Evolutionary conservation across 2,113 vertebrate species (phyloP), one percentile per base, ranked within the genome.

Genomic region (Artemisiospiza belli): DNA sequence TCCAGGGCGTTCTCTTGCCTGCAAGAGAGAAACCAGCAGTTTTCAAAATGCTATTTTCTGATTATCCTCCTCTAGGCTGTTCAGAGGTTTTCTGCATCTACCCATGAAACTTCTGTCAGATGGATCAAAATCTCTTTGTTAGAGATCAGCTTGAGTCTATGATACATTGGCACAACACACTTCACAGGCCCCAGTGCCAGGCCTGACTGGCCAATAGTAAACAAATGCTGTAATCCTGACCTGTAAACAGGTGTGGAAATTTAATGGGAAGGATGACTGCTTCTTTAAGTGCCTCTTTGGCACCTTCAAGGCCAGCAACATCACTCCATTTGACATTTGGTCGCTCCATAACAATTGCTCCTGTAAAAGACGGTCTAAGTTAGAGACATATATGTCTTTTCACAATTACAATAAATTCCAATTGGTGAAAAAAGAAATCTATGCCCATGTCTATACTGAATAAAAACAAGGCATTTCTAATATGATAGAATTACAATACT

Each of bases 1-100:
- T 98, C 99, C 99, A 99, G 3, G 99, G 99, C 63, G 99, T 99
- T 97, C 99, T 98, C 96, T 99, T 99, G 73, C 99, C 99, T 99
- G 95, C 39, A 94, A 81, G 17, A 93, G 1, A 96, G 33, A 95
- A 94, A 89, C 3, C 35, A 87, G 6, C 19, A 75, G 33, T 15
- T 51, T 55, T 93, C 59, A 94, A 86, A 78, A 81, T 12, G 74
- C 11, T 63, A 2, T 67, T 83, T 90, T 66, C 35, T 67, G 33
- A 88, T n/a, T 11, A 92, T 55, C 51, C 6, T 27, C 8, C 57
- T 90, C 15, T 47, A 43, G 37, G 27, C 30, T 51, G 74, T 20
- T 70, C 2, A 1, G 61, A 57, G 5, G 10, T 83, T 80, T 77
- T 77, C 70, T 1, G 0, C 15, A 77, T 73, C 37, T 70, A 59